Evolutionary conservation across 2,797 vertebrate species (phyloP), one percentile per base, ranked within the genome.

Genomic region (Phrynocephalus vlangalii): DNA sequence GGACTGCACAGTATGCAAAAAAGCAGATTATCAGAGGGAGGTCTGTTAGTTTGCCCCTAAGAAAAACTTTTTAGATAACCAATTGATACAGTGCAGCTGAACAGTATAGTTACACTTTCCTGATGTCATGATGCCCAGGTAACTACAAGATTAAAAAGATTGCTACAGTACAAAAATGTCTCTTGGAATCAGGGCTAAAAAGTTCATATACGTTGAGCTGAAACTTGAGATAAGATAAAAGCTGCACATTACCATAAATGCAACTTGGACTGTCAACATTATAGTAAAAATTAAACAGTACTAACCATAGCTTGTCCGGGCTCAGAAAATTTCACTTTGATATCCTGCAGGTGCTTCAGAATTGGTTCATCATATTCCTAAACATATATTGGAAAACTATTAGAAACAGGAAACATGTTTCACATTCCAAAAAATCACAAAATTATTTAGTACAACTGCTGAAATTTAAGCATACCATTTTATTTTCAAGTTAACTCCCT

Each of bases 301-400:
- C 98, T 97, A 85, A 99, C 98, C 99, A 99, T 99, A 44, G 98
- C 98, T 91, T 99, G 97, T 86, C 97, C 98, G 2, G 98, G 98
- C 89, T 98, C 98, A 73, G 98, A 99, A 94, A 99, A 99, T 80
- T 98, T 99, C 77, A 99, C 98, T 96, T 98, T 98, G 91, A 99
- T 98, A 91, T 99, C 98, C 95, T 98, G 98, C 95, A 99, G 95
- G 91, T 99, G 98, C 95, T 99, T 99, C 92, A 99, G 94, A 95
- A 99, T 99, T 15, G 99, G 98, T 89, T 99, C 99, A 89, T 99
- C 99, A 0, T 99, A 98, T 87, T 99, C 99, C 99, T 99, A 73
- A 38, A 38, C 52, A 81, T 0, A 10, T 94, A 33, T 24, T 30
- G 86, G 56, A 78, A 73, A 67, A 10, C 26, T 79, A 78, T 83